Conservation (phyloP, 2,113 vertebrate species). For the Brachirus orientalis region DNA sequence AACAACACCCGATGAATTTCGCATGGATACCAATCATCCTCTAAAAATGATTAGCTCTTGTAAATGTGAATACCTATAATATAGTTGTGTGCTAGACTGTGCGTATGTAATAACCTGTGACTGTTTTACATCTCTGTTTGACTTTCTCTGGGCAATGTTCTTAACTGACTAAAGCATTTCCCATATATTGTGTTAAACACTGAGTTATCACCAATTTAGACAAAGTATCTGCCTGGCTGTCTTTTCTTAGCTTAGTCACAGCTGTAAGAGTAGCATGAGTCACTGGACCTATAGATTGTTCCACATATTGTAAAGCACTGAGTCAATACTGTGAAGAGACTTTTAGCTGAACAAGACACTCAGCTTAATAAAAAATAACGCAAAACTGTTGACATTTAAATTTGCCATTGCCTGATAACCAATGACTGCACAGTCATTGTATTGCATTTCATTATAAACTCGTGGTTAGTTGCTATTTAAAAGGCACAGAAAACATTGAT, state of each 20-base stretch:
- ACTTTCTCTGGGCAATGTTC: not conserved
- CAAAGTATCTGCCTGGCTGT: too few relatives aligned
- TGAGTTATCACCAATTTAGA: too few relatives aligned
- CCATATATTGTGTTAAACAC: too few relatives aligned
- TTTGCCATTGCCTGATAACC: constrained; percentile 15
- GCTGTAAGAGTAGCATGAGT: not conserved
- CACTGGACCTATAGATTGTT: not conserved
- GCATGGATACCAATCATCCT: not conserved
- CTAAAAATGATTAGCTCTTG: not conserved
- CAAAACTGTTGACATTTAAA: constrained; percentile 14
- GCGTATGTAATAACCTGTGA: not conserved
- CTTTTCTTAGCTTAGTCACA: too few relatives aligned
- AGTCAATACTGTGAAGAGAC: constrained; percentile 34
- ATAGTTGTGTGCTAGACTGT: not conserved
- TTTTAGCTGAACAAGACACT: constrained; percentile 20
- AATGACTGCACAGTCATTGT: constrained; percentile 3
- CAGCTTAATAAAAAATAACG: not conserved
- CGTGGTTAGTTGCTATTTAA: constrained; percentile 15
- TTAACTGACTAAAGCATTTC: too few relatives aligned
- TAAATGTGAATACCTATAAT: not conserved
- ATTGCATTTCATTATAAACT: constrained; percentile 18
- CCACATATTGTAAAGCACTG: constrained; percentile 20
- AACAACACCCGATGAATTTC: not conserved
- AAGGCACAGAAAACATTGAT: constrained; percentile 3
- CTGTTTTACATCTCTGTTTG: not conserved